Evolutionary conservation across 2,797 vertebrate genomes (phyloP).

Genomic region (Falco berigora): DNA sequence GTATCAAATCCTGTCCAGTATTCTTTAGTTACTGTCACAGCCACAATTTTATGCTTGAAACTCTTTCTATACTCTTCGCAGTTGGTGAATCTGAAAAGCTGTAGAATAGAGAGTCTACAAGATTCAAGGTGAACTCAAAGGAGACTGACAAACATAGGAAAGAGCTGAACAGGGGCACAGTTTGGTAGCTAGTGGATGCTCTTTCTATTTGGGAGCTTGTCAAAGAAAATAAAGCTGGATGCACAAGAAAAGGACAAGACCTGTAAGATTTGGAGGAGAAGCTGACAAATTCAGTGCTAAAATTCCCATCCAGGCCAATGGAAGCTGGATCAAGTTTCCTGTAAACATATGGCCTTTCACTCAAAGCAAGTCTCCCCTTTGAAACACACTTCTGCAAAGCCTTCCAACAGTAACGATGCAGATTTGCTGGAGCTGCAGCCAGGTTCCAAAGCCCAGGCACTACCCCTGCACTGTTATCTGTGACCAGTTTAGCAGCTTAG

Average conservation of each 20-base stretch:
- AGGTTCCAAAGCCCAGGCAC: neutral
- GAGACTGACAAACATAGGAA: neutral
- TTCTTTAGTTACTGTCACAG: neutral
- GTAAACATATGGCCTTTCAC: neutral
- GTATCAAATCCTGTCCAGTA: neutral
- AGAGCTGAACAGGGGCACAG: neutral
- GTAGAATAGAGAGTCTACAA: neutral
- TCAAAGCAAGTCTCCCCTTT: neutral
- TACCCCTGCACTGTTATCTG: fast-evolving
- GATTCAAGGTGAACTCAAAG: neutral
- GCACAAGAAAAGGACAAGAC: neutral
- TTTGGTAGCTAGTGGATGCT: neutral
- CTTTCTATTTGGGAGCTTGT: neutral
- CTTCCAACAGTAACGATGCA: neutral
- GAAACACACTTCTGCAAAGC: neutral
- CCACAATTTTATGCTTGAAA: neutral
- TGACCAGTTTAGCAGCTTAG: neutral
- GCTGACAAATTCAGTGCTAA: neutral
- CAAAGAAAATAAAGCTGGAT: neutral
- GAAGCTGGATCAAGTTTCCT: neutral
- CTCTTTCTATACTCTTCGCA: neutral
- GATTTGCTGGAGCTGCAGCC: neutral
- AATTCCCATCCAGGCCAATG: neutral
- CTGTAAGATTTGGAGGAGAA: neutral
- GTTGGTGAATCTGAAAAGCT: neutral